phyloP scores from a whole-genome alignment of 2,888 invertebrate species.

The Drosophila neotestacea region DNA sequence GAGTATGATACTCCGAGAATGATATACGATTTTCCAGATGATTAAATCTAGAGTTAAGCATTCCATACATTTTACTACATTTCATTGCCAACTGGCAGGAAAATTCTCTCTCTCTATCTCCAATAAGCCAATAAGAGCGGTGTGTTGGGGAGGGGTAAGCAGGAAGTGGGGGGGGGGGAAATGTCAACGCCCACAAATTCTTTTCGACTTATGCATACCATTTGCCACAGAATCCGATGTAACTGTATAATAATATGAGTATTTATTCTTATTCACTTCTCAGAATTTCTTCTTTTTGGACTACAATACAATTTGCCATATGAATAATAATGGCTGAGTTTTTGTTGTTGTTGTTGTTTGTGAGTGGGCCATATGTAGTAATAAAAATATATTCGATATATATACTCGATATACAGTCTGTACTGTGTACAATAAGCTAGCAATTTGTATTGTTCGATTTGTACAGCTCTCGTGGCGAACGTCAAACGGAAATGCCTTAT shows the following conservation, averaged over 20 bases:
- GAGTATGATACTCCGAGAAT: conserved; percentile 25
- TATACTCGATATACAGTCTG: conserved; percentile 1
- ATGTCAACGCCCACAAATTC: neutral
- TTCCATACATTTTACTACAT: conserved; percentile 1
- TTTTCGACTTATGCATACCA: neutral
- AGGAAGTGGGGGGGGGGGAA: neutral
- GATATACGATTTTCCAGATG: conserved; percentile 47
- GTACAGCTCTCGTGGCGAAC: conserved; percentile 27
- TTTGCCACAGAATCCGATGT: conserved; percentile 8
- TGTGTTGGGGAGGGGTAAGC: too few relatives aligned
- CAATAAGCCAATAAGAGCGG: neutral
- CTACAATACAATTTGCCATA: conserved; percentile 44
- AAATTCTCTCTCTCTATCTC: conserved; percentile 2
- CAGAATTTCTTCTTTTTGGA: conserved; percentile 14
- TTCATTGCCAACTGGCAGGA: conserved; percentile 20
- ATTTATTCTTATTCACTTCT: conserved; percentile 10
- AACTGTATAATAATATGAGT: conserved; percentile 20
- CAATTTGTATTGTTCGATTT: conserved; percentile 54
- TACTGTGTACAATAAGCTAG: conserved; percentile 22
- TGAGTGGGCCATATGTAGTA: neutral
- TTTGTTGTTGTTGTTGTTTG: neutral
- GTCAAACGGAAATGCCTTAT: conserved; percentile 51
- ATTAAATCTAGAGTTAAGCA: conserved; percentile 36
- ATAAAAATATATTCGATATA: neutral
- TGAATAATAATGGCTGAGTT: conserved; percentile 42